These are phyloP conservation scores for Syrista parreyssii DNA, from an alignment of 2,888 invertebrate species.

Conservation along the genomic window DNA sequence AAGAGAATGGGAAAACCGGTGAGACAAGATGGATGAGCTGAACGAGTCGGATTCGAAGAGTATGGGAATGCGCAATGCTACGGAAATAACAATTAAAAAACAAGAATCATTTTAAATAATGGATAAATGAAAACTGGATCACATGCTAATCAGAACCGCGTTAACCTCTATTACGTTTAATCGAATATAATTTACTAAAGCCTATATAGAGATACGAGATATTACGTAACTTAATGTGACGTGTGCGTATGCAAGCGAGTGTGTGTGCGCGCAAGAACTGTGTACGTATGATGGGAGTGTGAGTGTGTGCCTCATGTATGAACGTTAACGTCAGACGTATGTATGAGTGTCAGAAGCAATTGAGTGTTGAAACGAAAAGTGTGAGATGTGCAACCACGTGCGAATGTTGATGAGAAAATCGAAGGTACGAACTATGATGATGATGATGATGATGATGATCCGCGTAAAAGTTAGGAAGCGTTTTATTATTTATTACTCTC, in stretches of 20 bases:
- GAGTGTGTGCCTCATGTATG: conserved; percentile 18
- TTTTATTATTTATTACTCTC: conserved; percentile 64
- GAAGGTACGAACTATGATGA: conserved; percentile 23
- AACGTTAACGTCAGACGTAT: conserved; percentile 22
- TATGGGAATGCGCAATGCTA: conserved; percentile 56
- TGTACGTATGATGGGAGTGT: conserved; percentile 25
- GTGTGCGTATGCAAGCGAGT: conserved; percentile 9
- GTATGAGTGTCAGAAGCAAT: conserved; percentile 12
- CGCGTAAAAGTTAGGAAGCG: conserved; percentile 48
- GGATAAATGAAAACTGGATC: conserved; percentile 50
- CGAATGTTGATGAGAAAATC: conserved; percentile 18
- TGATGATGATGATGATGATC: conserved; percentile 35
- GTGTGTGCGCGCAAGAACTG: not conserved
- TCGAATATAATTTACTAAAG: conserved; percentile 63
- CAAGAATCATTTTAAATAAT: conserved; percentile 24
- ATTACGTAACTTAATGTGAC: conserved; percentile 4
- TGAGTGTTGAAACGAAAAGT: conserved; percentile 26
- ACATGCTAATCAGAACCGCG: conserved; percentile 66
- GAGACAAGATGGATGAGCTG: conserved; percentile 8
- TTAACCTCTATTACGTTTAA: conserved; percentile 66
- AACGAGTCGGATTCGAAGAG: conserved; percentile 15
- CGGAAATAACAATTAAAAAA: conserved; percentile 29
- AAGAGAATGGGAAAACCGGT: conserved; percentile 4
- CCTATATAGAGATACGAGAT: conserved; percentile 41
- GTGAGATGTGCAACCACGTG: conserved; percentile 12